Base-by-base conservation (phyloP, 2,888 invertebrate genomes). In the Trachelus iudaicus region DNA sequence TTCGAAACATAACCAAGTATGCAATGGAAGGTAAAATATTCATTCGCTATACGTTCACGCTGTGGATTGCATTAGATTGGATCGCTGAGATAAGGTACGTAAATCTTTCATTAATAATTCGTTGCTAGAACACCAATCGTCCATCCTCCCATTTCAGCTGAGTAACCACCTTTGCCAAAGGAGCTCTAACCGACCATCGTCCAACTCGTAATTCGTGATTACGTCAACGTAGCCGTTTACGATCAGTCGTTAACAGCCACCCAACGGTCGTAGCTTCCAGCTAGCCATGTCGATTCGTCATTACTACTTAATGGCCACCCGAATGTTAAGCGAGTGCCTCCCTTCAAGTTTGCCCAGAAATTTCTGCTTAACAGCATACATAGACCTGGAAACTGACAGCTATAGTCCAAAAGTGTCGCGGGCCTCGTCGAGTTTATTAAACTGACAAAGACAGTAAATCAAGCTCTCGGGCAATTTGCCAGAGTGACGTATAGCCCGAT, bases 81-180 rank as follows among this genome's bases (percentile, higher is more conserved):
- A 75, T 30, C 69, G 56, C 40, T 40, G n/a, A n/a, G 75, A 40
- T 12, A n/a, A 69, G 34, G 23, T 35, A 35, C 35, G 35, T 34
- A 31, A 31, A 77, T 74, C 69, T 77, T 77, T 77, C 74, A 74
- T 77, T 74, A 69, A 74, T 77, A 77, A 77, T 74, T 40, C 68
- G 34, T 23, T 35, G 68, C 23, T 33, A n/a, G 75, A 69, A 23
- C 2, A 23, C 56, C 23, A 56, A 56, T 23, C 56, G 23, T 56
- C 23, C 23, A 23, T 56, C 23, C 23, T 56, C 23, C 56, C 56
- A 9, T 56, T 23, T 56, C 9, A 56, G 56, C 56, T 56, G 56
- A 56, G 6, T 56, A 56, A 23, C 56, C 56, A 56, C 23, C 56
- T 56, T 23, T 23, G 23, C 6, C 23, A 23, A 56, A 56, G 56